These are phyloP conservation scores for Chauna torquata DNA, from an alignment of 2,113 vertebrate species.

Conservation along the genomic window DNA sequence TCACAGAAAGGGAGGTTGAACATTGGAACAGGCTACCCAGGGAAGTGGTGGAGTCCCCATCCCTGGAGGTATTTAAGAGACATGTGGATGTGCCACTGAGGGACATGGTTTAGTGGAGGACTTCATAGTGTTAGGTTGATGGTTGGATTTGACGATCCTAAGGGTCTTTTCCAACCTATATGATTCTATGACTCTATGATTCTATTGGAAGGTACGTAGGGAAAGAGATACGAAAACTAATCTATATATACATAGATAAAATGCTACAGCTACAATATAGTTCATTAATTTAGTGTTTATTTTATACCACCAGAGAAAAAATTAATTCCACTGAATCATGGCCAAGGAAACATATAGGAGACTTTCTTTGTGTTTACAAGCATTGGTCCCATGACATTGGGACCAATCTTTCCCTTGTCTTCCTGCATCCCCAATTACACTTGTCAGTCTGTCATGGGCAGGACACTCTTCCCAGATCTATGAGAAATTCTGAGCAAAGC, in stretches of 20 bases:
- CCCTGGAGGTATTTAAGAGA: background rate
- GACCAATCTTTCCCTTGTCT: background rate
- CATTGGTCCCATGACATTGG: background rate
- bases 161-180: no score
- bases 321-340: background rate
- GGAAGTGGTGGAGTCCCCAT: background rate
- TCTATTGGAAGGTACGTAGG: background rate
- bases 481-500: background rate
- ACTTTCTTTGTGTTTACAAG: background rate
- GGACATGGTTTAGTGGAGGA: background rate
- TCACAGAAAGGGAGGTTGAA: background rate
- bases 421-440: background rate
- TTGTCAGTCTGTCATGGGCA: background rate
- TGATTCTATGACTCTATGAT: no score
- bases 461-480: background rate
- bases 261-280: background rate
- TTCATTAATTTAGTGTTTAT: background rate
- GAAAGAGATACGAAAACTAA: background rate
- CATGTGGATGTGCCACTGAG: background rate
- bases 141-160: no score
- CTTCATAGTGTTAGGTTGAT: background rate
- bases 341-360: background rate
- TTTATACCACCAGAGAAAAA: background rate
- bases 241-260: background rate
- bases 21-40: background rate